Evolutionary conservation across 2,797 vertebrate genomes (phyloP), one percentile per base, ranked within the genome.

Genomic region (Sus cebifrons): DNA sequence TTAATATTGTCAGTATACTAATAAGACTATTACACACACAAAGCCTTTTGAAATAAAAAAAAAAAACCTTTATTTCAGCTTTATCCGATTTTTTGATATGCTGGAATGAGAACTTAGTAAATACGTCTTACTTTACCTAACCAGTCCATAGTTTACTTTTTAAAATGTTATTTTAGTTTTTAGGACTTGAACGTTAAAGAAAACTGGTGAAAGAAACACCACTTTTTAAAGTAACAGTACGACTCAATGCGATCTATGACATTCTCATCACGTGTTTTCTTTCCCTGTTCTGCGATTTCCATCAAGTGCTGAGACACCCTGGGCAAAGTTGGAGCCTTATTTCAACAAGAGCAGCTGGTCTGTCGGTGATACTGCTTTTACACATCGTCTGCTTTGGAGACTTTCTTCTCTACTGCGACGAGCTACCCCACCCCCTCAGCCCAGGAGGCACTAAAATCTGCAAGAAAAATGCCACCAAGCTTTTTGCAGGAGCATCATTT

Each of bases 261-360:
- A 78, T 73, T 67, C 14, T 83, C 36, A 14, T 83, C 77, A 70
- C 2, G 3, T 44, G 25, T 73, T 89, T 62, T 71, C 18, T 58
- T 94, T 95, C 85, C n/a, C 62, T 95, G 60, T 5, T 88, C 71
- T 92, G 15, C 70, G 56, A 71, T 93, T 89, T 86, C 79, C 56
- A 85, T 64, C 60, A 92, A 67, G 62, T 13, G 23, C 40, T 23
- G 16, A 92, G 75, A 83, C 58, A 17, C 58, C 68, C 40, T 23
- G n/a, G 29, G 54, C 83, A 75, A 90, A 89, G 23, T 1, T 65
- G 20, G 62, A 79, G 75, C 18, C 16, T 91, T 29, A 36, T 65
- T 93, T 70, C 54, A 27, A 27, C 54, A 54, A 27, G 56, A 68
- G 16, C 25, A 78, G 32, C 62, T 32, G 20, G 67, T 49, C 25